Percentiles rank a stretch among this genome's conserved stretches.
These are phyloP conservation scores for Criorhina ranunculi DNA, from an alignment of 2,888 invertebrate genomes.

Conservation along the genomic window DNA sequence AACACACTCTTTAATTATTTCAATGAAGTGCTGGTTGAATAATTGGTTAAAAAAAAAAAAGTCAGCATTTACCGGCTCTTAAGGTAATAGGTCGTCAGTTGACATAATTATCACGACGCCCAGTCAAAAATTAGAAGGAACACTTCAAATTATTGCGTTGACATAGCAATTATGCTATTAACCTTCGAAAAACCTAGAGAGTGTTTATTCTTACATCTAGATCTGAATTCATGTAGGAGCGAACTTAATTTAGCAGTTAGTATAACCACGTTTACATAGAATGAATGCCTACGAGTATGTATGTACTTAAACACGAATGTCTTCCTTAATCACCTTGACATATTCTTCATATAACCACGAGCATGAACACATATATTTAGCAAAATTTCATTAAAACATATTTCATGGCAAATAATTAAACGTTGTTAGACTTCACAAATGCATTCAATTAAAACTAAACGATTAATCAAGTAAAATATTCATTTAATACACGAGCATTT, in stretches of 20 bases:
- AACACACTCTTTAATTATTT: background rate
- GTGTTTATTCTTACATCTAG: background rate
- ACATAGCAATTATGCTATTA: slow-evolving; percentile 17
- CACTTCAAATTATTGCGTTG: background rate
- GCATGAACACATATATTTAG: background rate
- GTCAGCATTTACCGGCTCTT: background rate
- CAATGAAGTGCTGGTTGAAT: background rate
- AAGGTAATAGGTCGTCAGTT: background rate
- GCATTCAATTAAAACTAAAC: background rate
- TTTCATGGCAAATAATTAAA: background rate
- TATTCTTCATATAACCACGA: no score
- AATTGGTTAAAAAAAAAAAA: slow-evolving; percentile 13
- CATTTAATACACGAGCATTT: no score
- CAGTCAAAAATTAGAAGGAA: background rate
- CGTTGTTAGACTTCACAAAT: background rate
- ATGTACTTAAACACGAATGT: background rate
- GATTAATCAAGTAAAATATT: background rate
- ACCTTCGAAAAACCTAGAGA: background rate
- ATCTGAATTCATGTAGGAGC: background rate
- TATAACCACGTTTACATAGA: no score
- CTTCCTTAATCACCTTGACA: background rate
- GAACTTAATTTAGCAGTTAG: slow-evolving; percentile 1
- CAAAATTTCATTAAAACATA: background rate
- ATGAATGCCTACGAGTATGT: background rate
- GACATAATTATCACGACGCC: slow-evolving; percentile 2